These are phyloP conservation scores for Callyntrura guangdongensis DNA, from an alignment of 2,888 invertebrate species.

Conservation along the genomic window DNA sequence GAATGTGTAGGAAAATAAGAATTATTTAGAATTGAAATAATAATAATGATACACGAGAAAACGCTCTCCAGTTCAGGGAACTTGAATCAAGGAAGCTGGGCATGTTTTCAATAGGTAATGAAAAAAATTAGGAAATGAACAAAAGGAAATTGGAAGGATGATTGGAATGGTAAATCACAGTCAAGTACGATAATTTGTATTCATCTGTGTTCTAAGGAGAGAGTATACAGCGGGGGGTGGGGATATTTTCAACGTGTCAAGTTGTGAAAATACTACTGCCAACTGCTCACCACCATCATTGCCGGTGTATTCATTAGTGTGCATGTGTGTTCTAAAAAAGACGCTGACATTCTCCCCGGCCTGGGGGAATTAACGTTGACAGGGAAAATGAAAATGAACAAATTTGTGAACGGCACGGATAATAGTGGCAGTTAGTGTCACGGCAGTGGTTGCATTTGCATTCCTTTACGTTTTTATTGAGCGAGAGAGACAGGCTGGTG, in stretches of 20 bases:
- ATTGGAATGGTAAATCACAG: neutral
- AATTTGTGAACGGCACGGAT: slow-evolving; percentile 19
- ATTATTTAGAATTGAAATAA: neutral
- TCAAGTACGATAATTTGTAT: too few species aligned
- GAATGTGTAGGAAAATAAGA: neutral
- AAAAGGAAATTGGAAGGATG: too few species aligned
- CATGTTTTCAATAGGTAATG: too few species aligned
- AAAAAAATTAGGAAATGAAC: neutral
- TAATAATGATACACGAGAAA: neutral
- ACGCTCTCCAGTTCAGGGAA: neutral
- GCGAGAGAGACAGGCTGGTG: neutral
- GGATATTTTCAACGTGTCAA: slow-evolving; percentile 3
- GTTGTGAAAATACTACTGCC: neutral
- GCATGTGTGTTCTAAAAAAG: slow-evolving; percentile 10
- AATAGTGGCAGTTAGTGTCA: neutral
- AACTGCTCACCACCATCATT: too few species aligned
- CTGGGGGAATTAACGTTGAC: slow-evolving; percentile 13
- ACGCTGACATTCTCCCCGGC: neutral
- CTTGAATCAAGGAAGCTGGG: neutral
- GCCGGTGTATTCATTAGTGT: too few species aligned
- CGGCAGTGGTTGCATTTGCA: neutral
- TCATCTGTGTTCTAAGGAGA: too few species aligned
- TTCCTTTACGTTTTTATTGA: neutral
- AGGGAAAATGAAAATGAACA: slow-evolving; percentile 43
- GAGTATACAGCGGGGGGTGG: neutral